Conservation (phyloP, 1,140 invertebrate species). For the Nebria ingens region DNA sequence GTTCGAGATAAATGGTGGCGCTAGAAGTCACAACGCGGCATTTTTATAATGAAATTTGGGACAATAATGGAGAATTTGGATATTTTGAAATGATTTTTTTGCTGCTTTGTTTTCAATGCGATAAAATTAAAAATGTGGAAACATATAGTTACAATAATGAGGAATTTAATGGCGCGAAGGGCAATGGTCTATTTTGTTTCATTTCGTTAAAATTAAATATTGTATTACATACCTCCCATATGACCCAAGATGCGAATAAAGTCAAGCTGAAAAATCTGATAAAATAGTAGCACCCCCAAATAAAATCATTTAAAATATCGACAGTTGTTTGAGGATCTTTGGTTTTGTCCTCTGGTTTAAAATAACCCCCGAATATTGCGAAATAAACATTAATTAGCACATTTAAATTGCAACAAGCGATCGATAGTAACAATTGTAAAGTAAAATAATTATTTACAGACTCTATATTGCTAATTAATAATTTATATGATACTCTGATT, state of each 20-base stretch:
- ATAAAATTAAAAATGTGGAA: no score
- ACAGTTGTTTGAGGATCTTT: background rate
- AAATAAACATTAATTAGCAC: slow-evolving; percentile 12
- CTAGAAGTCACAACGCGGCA: no score
- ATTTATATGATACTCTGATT: background rate
- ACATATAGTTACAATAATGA: no score
- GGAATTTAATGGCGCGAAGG: no score
- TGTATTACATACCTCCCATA: no score
- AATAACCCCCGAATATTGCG: slow-evolving; percentile 14
- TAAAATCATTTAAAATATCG: background rate
- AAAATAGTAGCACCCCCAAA: slow-evolving; percentile 14
- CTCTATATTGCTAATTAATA: background rate
- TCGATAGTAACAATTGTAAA: slow-evolving; percentile 6
- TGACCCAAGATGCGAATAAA: background rate
- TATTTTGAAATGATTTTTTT: no score
- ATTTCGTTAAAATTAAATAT: no score
- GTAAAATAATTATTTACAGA: slow-evolving; percentile 5
- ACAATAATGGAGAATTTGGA: no score
- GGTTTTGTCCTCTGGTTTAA: background rate
- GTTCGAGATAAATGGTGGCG: no score
- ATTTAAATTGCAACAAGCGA: slow-evolving; percentile 5
- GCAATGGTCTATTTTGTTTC: no score
- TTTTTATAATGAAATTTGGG: no score
- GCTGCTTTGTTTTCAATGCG: no score
- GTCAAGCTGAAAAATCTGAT: slow-evolving; percentile 7